Conservation (phyloP, 1,140 invertebrate genomes). For the Phenacoccus solenopsis region DNA sequence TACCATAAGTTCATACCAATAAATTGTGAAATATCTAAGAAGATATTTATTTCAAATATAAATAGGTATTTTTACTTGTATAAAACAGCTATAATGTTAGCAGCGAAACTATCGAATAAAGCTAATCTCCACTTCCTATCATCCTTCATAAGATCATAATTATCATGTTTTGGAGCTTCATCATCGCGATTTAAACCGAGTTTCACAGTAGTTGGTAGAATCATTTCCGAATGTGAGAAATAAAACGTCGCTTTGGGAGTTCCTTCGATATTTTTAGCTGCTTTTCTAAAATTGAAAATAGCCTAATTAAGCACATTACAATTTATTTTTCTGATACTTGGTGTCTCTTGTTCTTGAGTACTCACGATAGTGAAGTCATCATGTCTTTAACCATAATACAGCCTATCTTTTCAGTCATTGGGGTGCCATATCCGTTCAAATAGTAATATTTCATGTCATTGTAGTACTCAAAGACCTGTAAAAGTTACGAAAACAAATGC, state of each 20-base stretch:
- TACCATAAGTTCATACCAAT: no score
- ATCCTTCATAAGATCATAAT: conserved; percentile 41
- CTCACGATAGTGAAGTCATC: conserved; percentile 35
- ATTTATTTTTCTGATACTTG: no score
- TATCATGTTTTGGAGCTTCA: conserved; percentile 46
- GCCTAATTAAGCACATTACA: no score
- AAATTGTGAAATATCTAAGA: no score
- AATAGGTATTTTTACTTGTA: no score
- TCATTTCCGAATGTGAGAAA: conserved; percentile 55
- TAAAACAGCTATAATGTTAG: conserved; percentile 62
- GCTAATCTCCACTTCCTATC: conserved; percentile 57
- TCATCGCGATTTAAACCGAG: conserved; percentile 55
- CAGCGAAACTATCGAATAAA: conserved; percentile 55
- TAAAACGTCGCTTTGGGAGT: conserved; percentile 37
- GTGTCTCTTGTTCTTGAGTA: no score
- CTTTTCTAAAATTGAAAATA: no score
- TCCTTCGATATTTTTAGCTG: background rate
- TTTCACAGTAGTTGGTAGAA: conserved; percentile 47
- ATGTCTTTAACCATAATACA: conserved; percentile 63
- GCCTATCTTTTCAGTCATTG: conserved; percentile 48
- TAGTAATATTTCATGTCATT: conserved; percentile 69
- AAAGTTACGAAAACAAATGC: conserved; percentile 19
- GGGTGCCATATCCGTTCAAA: conserved; percentile 55
- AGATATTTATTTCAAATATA: no score
- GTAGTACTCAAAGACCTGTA: conserved; percentile 57